Percentiles rank a stretch among this genome's conserved stretches.
Conservation (phyloP, 2,888 invertebrate genomes). For the Torymus auratus region DNA sequence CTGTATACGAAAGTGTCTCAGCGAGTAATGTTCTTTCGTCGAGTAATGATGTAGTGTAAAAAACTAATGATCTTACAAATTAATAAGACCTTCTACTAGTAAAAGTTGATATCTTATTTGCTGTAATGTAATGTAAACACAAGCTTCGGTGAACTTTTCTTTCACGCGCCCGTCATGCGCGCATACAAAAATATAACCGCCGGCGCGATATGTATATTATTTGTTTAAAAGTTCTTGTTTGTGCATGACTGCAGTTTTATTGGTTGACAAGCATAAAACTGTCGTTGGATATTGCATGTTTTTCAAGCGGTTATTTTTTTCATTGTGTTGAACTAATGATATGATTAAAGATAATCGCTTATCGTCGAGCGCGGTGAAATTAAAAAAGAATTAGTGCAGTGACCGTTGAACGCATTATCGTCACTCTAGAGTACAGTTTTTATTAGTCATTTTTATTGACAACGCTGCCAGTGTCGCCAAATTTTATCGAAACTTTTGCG, state of each 20-base stretch:
- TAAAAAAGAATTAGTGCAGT: constrained; percentile 8
- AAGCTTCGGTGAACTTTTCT: too few species aligned
- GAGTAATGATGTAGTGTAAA: background rate
- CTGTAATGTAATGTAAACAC: too few species aligned
- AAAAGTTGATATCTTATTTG: constrained; percentile 3
- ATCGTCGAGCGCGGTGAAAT: background rate
- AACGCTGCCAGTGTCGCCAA: too few species aligned
- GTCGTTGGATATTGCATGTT: constrained; percentile 22
- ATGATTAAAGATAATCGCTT: constrained; percentile 27
- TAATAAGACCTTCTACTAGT: background rate
- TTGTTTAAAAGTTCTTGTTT: constrained; percentile 1
- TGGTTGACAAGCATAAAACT: constrained; percentile 20
- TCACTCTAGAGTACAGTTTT: background rate
- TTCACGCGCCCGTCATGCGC: too few species aligned
- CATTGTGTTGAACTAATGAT: constrained; percentile 5
- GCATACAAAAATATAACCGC: too few species aligned
- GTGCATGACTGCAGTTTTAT: constrained; percentile 4
- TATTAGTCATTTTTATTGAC: constrained; percentile 4
- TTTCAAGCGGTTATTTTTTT: background rate
- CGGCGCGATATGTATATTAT: background rate
- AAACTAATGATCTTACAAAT: background rate
- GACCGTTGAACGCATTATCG: background rate
- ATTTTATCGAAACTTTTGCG: background rate
- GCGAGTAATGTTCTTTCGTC: too few species aligned
- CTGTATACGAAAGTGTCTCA: too few species aligned